A percentile compares a stretch with the other conserved stretches of the same genome.
Evolutionary conservation across 2,113 vertebrate genomes (phyloP).

Genomic region (Psammodynastes pulverulentus): DNA sequence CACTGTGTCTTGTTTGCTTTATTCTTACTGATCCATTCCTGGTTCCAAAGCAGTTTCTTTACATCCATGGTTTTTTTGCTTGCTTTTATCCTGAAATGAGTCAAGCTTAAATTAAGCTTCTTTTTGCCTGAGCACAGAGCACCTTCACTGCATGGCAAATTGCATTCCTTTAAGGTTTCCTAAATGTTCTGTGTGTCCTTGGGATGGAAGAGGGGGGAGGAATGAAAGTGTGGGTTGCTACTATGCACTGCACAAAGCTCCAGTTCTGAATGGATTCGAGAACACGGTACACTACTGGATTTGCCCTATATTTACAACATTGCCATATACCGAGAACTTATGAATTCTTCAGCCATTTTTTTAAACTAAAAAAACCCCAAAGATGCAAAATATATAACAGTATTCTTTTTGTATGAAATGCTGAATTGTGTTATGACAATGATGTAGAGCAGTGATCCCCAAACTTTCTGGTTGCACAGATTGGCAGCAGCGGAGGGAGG

Average conservation of each 20-base stretch:
- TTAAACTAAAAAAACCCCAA: background rate
- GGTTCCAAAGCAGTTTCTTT: conserved; percentile 34
- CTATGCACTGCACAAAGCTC: background rate
- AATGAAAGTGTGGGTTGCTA: background rate
- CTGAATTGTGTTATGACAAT: conserved; percentile 23
- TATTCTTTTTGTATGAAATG: conserved; percentile 39
- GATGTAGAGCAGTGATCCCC: background rate
- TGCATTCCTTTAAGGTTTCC: conserved; percentile 31
- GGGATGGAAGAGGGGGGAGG: background rate
- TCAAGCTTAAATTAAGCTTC: conserved; percentile 25
- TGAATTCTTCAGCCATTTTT: conserved; percentile 12
- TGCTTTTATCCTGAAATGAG: conserved; percentile 39
- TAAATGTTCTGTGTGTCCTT: conserved; percentile 30
- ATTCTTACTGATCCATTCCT: conserved; percentile 21
- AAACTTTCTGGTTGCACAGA: background rate
- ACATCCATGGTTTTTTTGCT: conserved; percentile 7
- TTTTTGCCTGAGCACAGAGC: conserved; percentile 42
- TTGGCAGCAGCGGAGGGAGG: fast-evolving
- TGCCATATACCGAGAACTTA: background rate
- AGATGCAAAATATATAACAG: background rate
- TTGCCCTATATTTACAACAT: conserved; percentile 4
- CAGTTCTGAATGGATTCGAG: background rate
- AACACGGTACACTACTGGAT: conserved; percentile 10
- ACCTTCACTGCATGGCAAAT: conserved; percentile 42
- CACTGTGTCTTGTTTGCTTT: conserved; percentile 35